Conservation (phyloP, 1,140 invertebrate species). For the Philaenus spumarius region DNA sequence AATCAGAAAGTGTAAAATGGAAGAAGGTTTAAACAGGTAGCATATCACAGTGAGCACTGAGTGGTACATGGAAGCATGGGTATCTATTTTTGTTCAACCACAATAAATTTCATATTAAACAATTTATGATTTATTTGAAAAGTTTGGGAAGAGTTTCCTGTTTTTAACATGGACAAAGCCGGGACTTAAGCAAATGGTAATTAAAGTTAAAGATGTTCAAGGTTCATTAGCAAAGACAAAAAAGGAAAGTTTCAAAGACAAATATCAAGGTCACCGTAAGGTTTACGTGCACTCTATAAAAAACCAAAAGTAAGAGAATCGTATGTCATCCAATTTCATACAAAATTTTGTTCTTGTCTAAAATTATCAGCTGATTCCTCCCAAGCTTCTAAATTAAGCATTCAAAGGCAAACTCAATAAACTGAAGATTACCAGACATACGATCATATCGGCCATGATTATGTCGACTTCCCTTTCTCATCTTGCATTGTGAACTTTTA, state of each 20-base stretch:
- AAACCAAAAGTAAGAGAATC: background rate
- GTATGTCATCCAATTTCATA: too few species aligned
- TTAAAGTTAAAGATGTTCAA: too few species aligned
- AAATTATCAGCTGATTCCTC: background rate
- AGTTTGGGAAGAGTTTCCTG: too few species aligned
- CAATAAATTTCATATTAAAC: too few species aligned
- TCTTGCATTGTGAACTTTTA: constrained; percentile 8
- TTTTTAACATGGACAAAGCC: too few species aligned
- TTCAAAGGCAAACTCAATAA: background rate
- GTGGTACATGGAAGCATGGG: too few species aligned
- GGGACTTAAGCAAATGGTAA: too few species aligned
- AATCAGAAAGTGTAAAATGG: too few species aligned
- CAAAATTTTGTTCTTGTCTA: background rate
- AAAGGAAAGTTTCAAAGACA: background rate
- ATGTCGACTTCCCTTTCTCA: background rate
- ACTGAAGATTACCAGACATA: background rate
- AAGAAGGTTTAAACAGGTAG: too few species aligned
- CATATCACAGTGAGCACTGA: too few species aligned
- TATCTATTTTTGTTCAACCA: too few species aligned
- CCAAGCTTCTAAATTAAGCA: background rate
- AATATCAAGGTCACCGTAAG: background rate
- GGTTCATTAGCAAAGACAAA: background rate
- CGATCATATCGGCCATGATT: background rate
- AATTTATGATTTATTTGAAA: too few species aligned
- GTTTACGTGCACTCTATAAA: background rate